Evolutionary conservation across 2,888 invertebrate genomes (phyloP).

Genomic region (Drosophila suboccidentalis): DNA sequence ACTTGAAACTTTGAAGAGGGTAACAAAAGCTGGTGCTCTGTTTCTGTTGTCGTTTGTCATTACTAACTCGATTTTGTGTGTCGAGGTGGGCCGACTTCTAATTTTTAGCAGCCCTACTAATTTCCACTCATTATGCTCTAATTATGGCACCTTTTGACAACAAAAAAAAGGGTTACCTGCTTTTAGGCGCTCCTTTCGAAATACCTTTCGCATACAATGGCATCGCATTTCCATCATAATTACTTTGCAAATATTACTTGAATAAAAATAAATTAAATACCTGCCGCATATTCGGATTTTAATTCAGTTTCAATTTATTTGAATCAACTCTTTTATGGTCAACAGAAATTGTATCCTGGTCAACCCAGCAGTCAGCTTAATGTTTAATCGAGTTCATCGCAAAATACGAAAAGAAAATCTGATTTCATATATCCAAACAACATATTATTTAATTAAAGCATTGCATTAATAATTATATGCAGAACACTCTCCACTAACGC

Average conservation of each 20-base stretch:
- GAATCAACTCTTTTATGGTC: slow-evolving; percentile 2
- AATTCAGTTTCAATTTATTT: background rate
- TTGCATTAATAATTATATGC: background rate
- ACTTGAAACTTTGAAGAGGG: slow-evolving; percentile 22
- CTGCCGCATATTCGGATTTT: background rate
- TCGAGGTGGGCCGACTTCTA: slow-evolving; percentile 5
- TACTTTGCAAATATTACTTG: slow-evolving; percentile 21
- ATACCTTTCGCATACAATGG: background rate
- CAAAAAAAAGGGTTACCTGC: slow-evolving; percentile 40
- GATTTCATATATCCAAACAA: slow-evolving; percentile 1
- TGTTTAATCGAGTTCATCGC: slow-evolving; percentile 45
- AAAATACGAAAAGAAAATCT: slow-evolving; percentile 22
- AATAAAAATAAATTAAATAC: slow-evolving; percentile 8
- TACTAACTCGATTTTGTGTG: slow-evolving; percentile 65
- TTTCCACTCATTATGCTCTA: slow-evolving; percentile 66
- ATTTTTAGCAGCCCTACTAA: slow-evolving; percentile 62
- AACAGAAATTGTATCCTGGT: slow-evolving; percentile 30
- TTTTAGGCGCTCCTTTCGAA: slow-evolving; percentile 24
- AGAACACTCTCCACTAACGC: background rate
- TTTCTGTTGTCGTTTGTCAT: slow-evolving; percentile 50
- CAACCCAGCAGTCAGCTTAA: slow-evolving; percentile 13
- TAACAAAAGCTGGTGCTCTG: slow-evolving; percentile 21
- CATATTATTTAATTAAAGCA: background rate
- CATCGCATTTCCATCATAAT: slow-evolving; percentile 23
- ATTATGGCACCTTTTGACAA: slow-evolving; percentile 54